Conservation (phyloP, 2,113 vertebrate species). For the Odontesthes bonariensis region DNA sequence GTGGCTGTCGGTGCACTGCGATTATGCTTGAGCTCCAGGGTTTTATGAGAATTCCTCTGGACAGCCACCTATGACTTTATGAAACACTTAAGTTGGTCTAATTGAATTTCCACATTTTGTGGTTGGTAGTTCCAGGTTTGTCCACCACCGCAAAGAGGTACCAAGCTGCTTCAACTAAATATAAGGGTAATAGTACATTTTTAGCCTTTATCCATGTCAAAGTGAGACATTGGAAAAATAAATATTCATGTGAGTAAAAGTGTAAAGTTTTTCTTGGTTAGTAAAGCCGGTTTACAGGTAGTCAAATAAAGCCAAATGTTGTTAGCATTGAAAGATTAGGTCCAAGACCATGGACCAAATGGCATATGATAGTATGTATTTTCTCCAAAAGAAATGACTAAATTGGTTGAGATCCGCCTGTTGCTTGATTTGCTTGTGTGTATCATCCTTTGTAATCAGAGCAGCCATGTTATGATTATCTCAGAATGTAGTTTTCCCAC, state of each 20-base stretch:
- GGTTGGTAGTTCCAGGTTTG: constrained; percentile 75
- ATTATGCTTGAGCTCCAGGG: constrained; percentile 63
- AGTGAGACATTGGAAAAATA: constrained; percentile 15
- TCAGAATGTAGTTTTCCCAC: constrained; percentile 19
- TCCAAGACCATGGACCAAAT: background rate
- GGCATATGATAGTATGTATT: background rate
- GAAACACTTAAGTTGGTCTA: constrained; percentile 84
- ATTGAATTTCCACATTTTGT: constrained; percentile 87
- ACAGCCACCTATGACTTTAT: constrained; percentile 85
- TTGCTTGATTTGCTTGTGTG: constrained; percentile 17
- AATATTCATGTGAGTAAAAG: constrained; percentile 6
- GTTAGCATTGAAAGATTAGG: background rate
- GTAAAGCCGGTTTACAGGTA: constrained; percentile 24
- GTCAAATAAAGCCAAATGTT: background rate
- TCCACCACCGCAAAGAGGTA: constrained; percentile 73
- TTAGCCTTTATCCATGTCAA: constrained; percentile 38
- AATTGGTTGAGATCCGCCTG: background rate
- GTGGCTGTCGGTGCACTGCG: constrained; percentile 56
- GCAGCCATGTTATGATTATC: constrained; percentile 19
- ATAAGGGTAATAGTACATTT: constrained; percentile 56
- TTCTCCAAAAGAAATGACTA: background rate
- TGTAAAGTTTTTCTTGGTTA: constrained; percentile 22
- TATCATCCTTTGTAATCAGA: constrained; percentile 6
- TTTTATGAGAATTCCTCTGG: constrained; percentile 85
- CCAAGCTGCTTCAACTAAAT: constrained; percentile 69